Evolutionary conservation across 2,113 vertebrate species (phyloP).

Genomic region (Cepphus grylle): DNA sequence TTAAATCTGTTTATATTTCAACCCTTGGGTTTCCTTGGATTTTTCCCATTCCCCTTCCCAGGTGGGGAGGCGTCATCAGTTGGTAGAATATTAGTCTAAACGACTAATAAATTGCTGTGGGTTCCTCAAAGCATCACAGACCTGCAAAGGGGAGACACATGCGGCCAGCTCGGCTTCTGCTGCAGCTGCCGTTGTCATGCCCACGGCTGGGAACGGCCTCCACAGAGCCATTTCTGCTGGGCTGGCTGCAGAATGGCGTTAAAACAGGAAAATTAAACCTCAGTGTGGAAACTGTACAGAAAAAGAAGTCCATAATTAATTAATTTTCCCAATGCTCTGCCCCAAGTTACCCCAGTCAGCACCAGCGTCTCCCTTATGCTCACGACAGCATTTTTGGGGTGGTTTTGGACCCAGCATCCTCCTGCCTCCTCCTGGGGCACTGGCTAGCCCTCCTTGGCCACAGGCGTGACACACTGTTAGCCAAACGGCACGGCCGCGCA

Average conservation of each 20-base stretch:
- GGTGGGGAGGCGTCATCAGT: neutral
- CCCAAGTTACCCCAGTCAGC: neutral
- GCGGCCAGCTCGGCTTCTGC: neutral
- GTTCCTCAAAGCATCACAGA: neutral
- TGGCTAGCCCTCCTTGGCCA: neutral
- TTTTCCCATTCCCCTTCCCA: neutral
- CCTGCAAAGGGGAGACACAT: too few species aligned
- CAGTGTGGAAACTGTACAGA: neutral
- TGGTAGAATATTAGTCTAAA: neutral
- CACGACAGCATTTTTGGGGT: rapidly evolving
- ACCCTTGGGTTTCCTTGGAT: neutral
- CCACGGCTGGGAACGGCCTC: neutral
- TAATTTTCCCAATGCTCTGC: neutral
- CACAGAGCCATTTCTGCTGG: neutral
- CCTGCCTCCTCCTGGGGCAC: too few species aligned
- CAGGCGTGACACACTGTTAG: rapidly evolving
- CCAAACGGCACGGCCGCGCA: rapidly evolving
- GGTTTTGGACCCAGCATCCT: neutral
- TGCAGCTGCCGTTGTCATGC: too few species aligned
- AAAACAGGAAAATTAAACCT: neutral
- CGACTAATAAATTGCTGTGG: neutral
- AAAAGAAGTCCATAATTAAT: rapidly evolving
- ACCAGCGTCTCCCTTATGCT: neutral
- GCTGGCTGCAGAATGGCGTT: neutral
- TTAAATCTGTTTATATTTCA: neutral